Evolutionary conservation across 2,888 invertebrate species (phyloP), one percentile per base, ranked within the genome.

Genomic region (Pseudanteris insignis): DNA sequence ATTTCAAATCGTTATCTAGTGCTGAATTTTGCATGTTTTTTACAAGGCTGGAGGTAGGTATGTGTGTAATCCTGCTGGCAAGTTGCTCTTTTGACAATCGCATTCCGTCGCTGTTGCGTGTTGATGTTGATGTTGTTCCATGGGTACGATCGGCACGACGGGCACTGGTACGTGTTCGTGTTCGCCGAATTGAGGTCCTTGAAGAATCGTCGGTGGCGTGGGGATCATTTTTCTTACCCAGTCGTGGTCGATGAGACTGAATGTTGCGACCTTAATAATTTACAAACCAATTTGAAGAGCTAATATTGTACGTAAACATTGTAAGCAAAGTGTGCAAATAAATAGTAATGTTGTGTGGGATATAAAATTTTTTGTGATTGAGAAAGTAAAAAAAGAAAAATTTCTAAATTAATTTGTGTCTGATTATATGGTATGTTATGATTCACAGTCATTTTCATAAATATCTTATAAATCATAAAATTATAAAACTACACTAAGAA

Each of bases 231-330:
- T 32, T 46, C 69, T 65, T 1, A 79, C 46, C 79, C 79, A 79
- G 8, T 57, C 24, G 34, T 65, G 53, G 25, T 77, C 77, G 24
- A 79, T 65, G 1, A 67, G 51, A 2, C 76, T 65, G 37, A 78
- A 78, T 7, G 76, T 71, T 11, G 78, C 75, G 3, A 79, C 73
- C 78, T 78, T 48, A 18, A 44, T n/a, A n/a, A n/a, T n/a, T n/a
- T n/a, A n/a, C n/a, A n/a, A n/a, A n/a, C n/a, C n/a, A n/a, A n/a
- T n/a, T n/a, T n/a, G n/a, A n/a, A n/a, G n/a, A n/a, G n/a, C n/a
- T n/a, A n/a, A n/a, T n/a, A n/a, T n/a, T n/a, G n/a, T n/a, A n/a
- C n/a, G n/a, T n/a, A n/a, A n/a, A n/a, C n/a, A n/a, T n/a, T n/a
- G n/a, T n/a, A n/a, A n/a, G n/a, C n/a, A n/a, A n/a, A n/a, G n/a